Percentiles rank a stretch among this genome's conserved stretches.
These are phyloP conservation scores for Knipowitschia caucasica DNA, from an alignment of 2,797 vertebrate genomes.

Conservation along the genomic window DNA sequence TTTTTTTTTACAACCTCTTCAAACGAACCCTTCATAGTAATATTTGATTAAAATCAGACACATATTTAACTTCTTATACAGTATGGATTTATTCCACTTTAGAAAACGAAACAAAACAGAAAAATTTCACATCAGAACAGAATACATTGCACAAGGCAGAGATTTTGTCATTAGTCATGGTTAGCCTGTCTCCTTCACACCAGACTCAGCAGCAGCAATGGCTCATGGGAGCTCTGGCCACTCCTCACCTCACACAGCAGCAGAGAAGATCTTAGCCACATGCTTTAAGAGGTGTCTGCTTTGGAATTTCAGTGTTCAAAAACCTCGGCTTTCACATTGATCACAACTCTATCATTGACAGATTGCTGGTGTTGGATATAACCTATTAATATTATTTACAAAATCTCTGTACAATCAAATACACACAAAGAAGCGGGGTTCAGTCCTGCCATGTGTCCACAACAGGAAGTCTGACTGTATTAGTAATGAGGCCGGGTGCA, in stretches of 20 bases:
- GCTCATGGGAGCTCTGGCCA: conserved; percentile 24
- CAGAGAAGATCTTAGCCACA: conserved; percentile 9
- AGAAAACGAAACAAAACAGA: conserved; percentile 58
- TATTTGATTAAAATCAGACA: not conserved
- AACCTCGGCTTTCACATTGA: conserved; percentile 37
- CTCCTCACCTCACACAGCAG: conserved; percentile 15
- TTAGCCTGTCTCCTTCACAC: conserved; percentile 33
- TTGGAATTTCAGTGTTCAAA: conserved; percentile 24
- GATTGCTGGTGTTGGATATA: conserved; percentile 71
- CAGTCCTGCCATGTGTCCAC: conserved; percentile 42
- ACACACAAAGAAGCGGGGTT: conserved; percentile 45
- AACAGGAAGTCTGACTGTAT: conserved; percentile 38
- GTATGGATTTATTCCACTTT: conserved; percentile 64
- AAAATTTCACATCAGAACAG: conserved; percentile 61
- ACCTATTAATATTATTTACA: conserved; percentile 66
- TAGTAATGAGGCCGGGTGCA: not conserved
- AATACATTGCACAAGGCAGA: conserved; percentile 60
- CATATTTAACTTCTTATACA: conserved; percentile 25
- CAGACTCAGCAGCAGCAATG: conserved; percentile 53
- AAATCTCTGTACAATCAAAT: conserved; percentile 69
- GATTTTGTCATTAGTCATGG: conserved; percentile 20
- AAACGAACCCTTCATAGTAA: too few relatives aligned
- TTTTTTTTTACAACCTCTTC: too few relatives aligned
- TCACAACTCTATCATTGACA: conserved; percentile 52
- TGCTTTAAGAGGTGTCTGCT: conserved; percentile 29